These are phyloP conservation scores for Brachycybe producta DNA, from an alignment of 2,888 invertebrate genomes.

Conservation along the genomic window DNA sequence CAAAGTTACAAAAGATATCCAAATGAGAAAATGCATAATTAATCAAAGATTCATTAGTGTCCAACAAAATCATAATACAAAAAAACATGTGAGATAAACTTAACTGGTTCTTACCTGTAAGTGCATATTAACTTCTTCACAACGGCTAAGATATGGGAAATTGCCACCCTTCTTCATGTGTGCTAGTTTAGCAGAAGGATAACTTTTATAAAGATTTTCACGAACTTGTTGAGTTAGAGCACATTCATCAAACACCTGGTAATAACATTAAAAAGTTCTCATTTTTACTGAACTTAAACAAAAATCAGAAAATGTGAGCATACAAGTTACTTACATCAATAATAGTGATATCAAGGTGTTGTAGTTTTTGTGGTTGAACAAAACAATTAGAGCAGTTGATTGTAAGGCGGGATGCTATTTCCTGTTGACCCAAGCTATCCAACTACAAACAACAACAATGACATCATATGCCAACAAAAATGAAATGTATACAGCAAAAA, in stretches of 20 bases:
- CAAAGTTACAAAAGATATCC: too few species aligned
- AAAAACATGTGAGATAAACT: not conserved
- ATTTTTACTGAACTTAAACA: too few species aligned
- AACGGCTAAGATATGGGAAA: constrained; percentile 76
- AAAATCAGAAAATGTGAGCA: too few species aligned
- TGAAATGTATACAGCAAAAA: too few species aligned
- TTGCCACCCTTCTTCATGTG: constrained; percentile 80
- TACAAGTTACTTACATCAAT: constrained; percentile 61
- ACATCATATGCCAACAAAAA: too few species aligned
- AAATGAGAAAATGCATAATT: too few species aligned
- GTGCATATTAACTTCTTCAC: constrained; percentile 78
- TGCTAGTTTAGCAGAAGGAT: constrained; percentile 70
- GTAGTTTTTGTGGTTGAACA: constrained; percentile 59
- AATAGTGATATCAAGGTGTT: constrained; percentile 57
- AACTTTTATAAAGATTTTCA: constrained; percentile 71
- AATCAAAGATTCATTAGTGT: too few species aligned
- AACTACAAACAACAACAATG: constrained; percentile 45
- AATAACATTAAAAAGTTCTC: too few species aligned
- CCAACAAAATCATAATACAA: too few species aligned
- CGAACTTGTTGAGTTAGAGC: constrained; percentile 60
- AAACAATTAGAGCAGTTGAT: constrained; percentile 69
- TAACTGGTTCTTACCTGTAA: constrained; percentile 49
- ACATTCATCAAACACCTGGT: constrained; percentile 63
- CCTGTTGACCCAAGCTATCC: constrained; percentile 65
- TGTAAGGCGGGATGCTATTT: constrained; percentile 72